Conservation (phyloP, 2,888 invertebrate species). For the Apamea epomidion region DNA sequence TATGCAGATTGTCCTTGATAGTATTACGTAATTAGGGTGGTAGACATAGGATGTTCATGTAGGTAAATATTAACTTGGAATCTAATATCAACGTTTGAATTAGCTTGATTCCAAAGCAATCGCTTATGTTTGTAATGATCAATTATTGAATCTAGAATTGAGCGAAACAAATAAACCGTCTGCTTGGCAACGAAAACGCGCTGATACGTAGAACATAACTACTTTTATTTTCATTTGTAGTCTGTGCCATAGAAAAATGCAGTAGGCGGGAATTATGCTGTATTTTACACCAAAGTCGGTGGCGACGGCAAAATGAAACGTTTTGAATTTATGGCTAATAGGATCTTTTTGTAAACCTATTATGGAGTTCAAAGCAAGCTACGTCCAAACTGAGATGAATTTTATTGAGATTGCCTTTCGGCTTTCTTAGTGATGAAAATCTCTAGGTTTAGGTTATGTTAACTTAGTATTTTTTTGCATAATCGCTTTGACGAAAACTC, state of each 20-base stretch:
- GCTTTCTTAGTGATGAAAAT: background rate
- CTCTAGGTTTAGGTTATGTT: background rate
- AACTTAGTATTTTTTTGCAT: background rate
- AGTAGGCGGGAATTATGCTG: constrained; percentile 45
- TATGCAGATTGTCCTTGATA: background rate
- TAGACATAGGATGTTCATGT: background rate
- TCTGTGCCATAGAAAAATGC: constrained; percentile 34
- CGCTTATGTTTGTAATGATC: background rate
- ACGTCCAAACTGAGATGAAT: constrained; percentile 1
- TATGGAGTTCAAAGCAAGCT: constrained; percentile 36
- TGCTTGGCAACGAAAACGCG: constrained; percentile 10
- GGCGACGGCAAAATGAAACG: constrained; percentile 49
- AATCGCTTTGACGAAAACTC: background rate
- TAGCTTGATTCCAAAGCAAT: constrained; percentile 1
- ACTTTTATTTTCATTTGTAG: constrained; percentile 37
- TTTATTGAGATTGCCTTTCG: constrained; percentile 11
- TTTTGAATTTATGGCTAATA: constrained; percentile 53
- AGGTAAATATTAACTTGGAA: background rate
- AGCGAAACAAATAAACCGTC: background rate
- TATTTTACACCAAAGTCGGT: constrained; percentile 40
- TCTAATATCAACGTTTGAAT: background rate
- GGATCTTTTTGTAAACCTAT: constrained; percentile 39
- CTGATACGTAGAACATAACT: background rate
- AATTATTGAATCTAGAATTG: constrained; percentile 3
- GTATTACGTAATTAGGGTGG: background rate